These are phyloP conservation scores for Ariopsis seemanni DNA, from an alignment of 2,113 vertebrate genomes.

Conservation along the genomic window DNA sequence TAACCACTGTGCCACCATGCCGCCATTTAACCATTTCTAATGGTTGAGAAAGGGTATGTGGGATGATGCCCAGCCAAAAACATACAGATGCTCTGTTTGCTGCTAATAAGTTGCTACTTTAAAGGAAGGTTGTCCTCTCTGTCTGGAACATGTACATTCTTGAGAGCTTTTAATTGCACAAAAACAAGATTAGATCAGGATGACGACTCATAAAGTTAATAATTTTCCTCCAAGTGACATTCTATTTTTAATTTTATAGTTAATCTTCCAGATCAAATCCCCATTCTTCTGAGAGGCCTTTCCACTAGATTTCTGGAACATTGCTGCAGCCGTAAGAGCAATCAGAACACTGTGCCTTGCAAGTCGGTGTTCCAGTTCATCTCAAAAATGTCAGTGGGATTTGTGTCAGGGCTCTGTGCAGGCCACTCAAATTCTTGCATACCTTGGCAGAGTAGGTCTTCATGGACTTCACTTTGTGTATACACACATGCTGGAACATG, in stretches of 20 bases:
- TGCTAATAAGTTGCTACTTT: neutral
- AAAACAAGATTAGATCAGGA: neutral
- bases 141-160: neutral
- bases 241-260: no score
- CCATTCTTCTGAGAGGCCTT: neutral
- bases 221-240: neutral
- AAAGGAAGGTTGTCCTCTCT: neutral
- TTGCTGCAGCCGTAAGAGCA: neutral
- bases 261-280: neutral
- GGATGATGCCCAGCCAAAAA: neutral
- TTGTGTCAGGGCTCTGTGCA: neutral
- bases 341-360: no score
- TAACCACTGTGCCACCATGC: no score
- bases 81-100: neutral
- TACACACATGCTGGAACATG: neutral
- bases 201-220: neutral
- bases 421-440: neutral
- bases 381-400: neutral
- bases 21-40: neutral
- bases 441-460: neutral
- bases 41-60: neutral
- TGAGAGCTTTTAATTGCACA: neutral
- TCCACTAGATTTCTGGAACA: neutral
- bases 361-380: neutral
- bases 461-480: neutral